Conservation (phyloP, 2,888 invertebrate genomes). For the Notodromas monacha region DNA sequence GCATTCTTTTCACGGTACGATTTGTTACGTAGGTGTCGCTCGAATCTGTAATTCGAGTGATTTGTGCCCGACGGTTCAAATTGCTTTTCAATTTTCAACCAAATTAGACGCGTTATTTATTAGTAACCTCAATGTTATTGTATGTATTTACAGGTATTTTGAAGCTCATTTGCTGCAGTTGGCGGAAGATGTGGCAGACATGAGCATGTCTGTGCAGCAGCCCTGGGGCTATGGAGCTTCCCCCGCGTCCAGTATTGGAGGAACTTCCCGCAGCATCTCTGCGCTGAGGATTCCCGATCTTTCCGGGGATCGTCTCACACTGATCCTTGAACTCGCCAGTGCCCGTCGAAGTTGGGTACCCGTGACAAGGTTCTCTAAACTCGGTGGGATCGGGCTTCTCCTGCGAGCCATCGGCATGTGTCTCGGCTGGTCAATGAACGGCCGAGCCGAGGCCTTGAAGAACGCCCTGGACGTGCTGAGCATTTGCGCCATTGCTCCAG, state of each 20-base stretch:
- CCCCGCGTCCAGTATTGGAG: no score
- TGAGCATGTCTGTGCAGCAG: no score
- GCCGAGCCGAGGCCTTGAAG: conserved; percentile 45
- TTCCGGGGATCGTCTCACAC: conserved; percentile 43
- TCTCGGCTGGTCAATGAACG: conserved; percentile 67
- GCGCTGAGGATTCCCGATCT: no score
- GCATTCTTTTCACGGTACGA: no score
- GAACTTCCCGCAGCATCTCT: no score
- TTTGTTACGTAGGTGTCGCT: no score
- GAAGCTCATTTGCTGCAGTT: conserved; percentile 56
- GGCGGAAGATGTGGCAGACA: conserved; percentile 48
- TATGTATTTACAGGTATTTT: conserved; percentile 54
- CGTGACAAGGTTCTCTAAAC: conserved; percentile 46
- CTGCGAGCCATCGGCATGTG: conserved; percentile 57
- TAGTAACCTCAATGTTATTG: no score
- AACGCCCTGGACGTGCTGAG: conserved; percentile 52
- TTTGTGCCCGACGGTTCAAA: no score
- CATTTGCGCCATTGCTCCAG: conserved; percentile 59
- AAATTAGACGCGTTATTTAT: no score
- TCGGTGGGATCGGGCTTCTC: conserved; percentile 40
- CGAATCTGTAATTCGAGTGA: no score
- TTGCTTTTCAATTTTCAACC: no score
- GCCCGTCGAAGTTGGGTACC: conserved; percentile 53
- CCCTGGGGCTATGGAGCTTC: no score
- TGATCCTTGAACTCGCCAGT: conserved; percentile 37